Evolutionary conservation across 2,113 vertebrate genomes (phyloP).

Genomic region (Canis aureus): DNA sequence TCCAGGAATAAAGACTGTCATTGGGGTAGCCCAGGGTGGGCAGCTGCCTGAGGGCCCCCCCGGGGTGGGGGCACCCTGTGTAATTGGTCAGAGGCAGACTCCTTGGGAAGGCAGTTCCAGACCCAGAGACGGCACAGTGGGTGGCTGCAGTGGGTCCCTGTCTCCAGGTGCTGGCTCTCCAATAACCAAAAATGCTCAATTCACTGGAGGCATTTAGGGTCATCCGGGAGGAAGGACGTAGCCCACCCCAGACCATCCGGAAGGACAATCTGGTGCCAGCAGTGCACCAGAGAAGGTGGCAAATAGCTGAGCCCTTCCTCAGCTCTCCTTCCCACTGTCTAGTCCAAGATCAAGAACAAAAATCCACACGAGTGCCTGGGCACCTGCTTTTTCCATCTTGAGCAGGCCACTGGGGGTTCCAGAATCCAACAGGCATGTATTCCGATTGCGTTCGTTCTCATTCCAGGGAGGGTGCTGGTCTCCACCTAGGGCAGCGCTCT

Average conservation of each 20-base stretch:
- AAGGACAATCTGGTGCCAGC: neutral
- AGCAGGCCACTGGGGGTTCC: neutral
- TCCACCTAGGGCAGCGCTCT: neutral
- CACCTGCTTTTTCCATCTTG: neutral
- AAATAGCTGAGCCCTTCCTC: fast-evolving
- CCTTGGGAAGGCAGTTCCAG: neutral
- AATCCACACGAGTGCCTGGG: neutral
- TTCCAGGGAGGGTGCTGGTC: too few relatives aligned
- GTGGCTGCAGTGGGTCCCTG: neutral
- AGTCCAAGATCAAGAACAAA: neutral
- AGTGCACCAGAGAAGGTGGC: neutral
- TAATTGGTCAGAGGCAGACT: neutral
- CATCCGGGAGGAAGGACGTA: neutral
- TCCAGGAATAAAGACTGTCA: conserved; percentile 54
- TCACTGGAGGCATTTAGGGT: neutral
- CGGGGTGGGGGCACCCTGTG: neutral
- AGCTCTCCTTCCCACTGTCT: neutral
- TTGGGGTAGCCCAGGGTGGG: neutral
- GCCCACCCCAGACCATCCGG: neutral
- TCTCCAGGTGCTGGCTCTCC: neutral
- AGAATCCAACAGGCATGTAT: neutral
- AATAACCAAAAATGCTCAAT: neutral
- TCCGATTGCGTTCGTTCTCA: neutral
- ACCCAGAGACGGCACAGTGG: neutral
- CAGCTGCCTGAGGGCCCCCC: neutral